These are phyloP conservation scores for Gavialis gangeticus DNA, from an alignment of 2,113 vertebrate species.

Conservation along the genomic window DNA sequence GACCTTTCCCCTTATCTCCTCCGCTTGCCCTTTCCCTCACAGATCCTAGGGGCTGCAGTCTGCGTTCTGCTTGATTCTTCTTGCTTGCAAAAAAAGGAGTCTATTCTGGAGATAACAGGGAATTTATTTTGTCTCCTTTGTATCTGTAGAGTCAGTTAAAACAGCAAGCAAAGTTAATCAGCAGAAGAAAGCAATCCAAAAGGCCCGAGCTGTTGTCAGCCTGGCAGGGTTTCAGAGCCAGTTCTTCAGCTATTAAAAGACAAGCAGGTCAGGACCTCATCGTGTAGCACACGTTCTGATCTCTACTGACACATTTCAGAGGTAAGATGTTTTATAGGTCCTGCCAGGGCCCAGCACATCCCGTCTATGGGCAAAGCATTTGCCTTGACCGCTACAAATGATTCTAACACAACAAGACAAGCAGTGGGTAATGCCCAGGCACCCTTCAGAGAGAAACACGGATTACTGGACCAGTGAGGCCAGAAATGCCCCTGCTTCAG, in stretches of 20 bases:
- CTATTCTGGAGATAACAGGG: background rate
- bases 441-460: rapidly evolving
- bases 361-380: rapidly evolving
- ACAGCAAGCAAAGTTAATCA: background rate
- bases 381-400: rapidly evolving
- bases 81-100: background rate
- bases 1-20: background rate
- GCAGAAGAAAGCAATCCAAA: rapidly evolving
- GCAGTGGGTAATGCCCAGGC: rapidly evolving
- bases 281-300: rapidly evolving
- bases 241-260: background rate
- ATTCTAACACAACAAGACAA: rapidly evolving
- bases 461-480: background rate
- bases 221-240: background rate
- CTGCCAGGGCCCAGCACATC: background rate
- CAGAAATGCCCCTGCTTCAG: background rate
- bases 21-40: rapidly evolving
- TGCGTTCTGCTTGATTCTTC: background rate
- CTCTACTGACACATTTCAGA: background rate
- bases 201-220: background rate
- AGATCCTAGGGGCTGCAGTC: background rate
- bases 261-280: background rate
- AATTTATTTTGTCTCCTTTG: background rate
- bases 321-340: background rate
- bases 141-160: background rate